Evolutionary conservation across 2,888 invertebrate genomes (phyloP), one percentile per base, ranked within the genome.

Genomic region (Phalera bucephala): DNA sequence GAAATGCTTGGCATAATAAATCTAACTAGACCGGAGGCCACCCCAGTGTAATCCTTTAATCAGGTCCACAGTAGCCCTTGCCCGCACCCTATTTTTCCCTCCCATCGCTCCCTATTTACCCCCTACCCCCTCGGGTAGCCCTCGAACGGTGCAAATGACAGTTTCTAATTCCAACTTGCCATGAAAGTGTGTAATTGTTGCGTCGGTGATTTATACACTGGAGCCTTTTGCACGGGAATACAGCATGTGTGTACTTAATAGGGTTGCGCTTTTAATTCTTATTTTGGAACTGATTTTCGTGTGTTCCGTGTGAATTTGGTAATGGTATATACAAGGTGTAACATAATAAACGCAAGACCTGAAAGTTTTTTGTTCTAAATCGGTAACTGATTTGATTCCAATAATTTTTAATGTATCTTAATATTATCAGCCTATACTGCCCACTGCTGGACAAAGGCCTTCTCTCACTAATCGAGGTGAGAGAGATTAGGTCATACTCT

Each of bases 141-240:
- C 82, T 79, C 79, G 80, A 85, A 88, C 80, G 87, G 85, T 90
- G 90, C 89, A 90, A 90, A 90, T 90, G 90, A 90, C 90, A 90
- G 90, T 90, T 90, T 89, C 90, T 90, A 90, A 90, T 90, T 90
- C 90, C 85, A 86, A 87, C 85, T 89, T 88, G 89, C 87, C 90
- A 89, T 88, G 89, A 87, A 88, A 90, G 88, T 90, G 89, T 90
- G 90, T 89, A 90, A 90, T 90, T 90, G 90, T 89, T 86, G 88
- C 76, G 74, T 73, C 74, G 86, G 80, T 88, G 88, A 89, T 89
- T 89, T 89, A 89, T 89, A 89, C 77, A 87, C 79, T 84, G 65
- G 73, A 72, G 68, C 73, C 80, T 80, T 77, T 77, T 72, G 72
- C 77, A 68, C 75, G 76, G 70, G 74, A 74, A 75, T 45, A 54